Percentiles rank a stretch among this genome's conserved stretches.
Conservation (phyloP, 2,888 invertebrate species). For the Ichneumon xanthorius region DNA sequence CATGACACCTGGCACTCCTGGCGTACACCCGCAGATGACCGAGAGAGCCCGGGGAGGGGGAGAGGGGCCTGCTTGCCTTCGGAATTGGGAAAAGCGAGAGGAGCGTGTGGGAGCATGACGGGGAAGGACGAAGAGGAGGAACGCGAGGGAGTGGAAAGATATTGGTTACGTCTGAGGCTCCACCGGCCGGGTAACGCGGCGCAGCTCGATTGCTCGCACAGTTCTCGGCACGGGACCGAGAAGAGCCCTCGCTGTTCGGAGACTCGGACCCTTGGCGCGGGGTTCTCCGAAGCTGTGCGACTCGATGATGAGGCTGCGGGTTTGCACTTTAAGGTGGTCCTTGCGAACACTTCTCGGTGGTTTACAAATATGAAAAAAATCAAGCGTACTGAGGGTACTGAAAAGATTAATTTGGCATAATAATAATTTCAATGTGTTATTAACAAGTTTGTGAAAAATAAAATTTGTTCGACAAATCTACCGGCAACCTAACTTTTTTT, state of each 20-base stretch:
- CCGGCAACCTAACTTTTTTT: too few species aligned
- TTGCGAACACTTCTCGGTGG: too few species aligned
- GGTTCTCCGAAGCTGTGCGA: background rate
- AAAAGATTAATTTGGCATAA: too few species aligned
- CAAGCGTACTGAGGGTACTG: too few species aligned
- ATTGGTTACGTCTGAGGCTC: constrained; percentile 72
- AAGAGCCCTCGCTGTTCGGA: constrained; percentile 2
- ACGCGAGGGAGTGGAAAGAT: constrained; percentile 1
- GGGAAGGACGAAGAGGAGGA: constrained; percentile 15
- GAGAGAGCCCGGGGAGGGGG: constrained; percentile 35
- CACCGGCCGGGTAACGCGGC: constrained; percentile 65
- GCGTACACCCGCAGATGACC: constrained; percentile 73
- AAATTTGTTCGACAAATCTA: too few species aligned
- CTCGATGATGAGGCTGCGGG: background rate
- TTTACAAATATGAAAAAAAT: too few species aligned
- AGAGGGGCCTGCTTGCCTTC: constrained; percentile 31
- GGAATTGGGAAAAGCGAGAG: constrained; percentile 22
- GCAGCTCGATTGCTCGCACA: constrained; percentile 1
- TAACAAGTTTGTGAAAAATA: too few species aligned
- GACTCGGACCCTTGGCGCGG: background rate
- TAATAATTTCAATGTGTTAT: too few species aligned
- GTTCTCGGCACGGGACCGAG: background rate
- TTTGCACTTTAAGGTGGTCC: background rate
- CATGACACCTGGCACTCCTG: constrained; percentile 84
- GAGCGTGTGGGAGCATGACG: constrained; percentile 11